Percentiles rank a stretch among this genome's conserved stretches.
Conservation (phyloP, 64 coral and sea anemone species). For the Astreopora myriophthalma region DNA sequence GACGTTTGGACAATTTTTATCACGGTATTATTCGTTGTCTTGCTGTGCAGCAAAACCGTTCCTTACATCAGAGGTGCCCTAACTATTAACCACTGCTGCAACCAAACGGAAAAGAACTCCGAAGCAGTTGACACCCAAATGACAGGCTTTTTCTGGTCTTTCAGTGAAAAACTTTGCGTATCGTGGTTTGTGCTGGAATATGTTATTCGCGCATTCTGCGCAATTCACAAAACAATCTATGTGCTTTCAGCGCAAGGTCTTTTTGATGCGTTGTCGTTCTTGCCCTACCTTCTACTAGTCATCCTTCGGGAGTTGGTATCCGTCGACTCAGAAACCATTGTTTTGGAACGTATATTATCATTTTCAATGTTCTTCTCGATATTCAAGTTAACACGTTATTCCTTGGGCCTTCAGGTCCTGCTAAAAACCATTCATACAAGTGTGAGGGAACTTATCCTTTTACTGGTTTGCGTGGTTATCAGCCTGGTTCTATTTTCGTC, state of each 20-base stretch:
- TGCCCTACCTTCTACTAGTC: constrained; percentile 55
- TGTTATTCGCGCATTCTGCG: constrained; percentile 57
- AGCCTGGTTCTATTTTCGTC: constrained; percentile 87
- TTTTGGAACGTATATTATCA: constrained; percentile 44
- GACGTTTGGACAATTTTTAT: constrained; percentile 53
- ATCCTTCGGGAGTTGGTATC: constrained; percentile 28
- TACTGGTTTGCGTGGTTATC: constrained; percentile 72
- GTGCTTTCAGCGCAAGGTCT: constrained; percentile 71
- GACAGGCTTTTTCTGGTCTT: constrained; percentile 61
- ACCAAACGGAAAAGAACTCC: not conserved
- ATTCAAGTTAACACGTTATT: constrained; percentile 90
- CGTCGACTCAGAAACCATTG: not conserved
- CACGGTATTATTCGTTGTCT: constrained; percentile 41
- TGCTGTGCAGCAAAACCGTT: constrained; percentile 73
- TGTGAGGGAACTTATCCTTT: constrained; percentile 56
- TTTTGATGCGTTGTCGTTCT: constrained; percentile 81
- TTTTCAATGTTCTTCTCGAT: constrained; percentile 71
- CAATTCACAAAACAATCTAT: constrained; percentile 52
- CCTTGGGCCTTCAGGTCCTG: constrained; percentile 78
- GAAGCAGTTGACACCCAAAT: not conserved
- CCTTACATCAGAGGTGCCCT: constrained; percentile 17
- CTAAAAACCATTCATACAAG: constrained; percentile 71
- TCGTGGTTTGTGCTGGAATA: constrained; percentile 82
- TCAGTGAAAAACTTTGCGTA: constrained; percentile 70
- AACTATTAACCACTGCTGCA: not conserved